phyloP scores from a whole-genome alignment of 23 tunicate species.

The Pegea sp. region DNA sequence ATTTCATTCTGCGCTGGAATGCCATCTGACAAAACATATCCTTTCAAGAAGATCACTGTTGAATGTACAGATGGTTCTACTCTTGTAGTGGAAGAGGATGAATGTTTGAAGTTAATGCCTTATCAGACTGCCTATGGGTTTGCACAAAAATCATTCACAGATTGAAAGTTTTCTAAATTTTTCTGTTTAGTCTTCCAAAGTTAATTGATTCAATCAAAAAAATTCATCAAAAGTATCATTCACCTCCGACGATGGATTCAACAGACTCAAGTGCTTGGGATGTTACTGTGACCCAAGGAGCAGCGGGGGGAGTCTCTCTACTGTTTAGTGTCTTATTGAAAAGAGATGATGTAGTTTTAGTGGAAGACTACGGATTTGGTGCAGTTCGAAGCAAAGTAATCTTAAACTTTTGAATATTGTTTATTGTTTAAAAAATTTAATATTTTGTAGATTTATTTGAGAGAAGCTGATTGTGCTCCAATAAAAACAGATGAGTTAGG shows the following conservation, averaged over 20 bases:
- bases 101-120: neutral
- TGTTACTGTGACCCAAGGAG: conserved; percentile 1
- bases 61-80: conserved; percentile 3
- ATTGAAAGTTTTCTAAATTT: too few species aligned
- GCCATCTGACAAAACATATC: too few species aligned
- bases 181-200: too few species aligned
- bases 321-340: conserved; percentile 3
- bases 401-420: too few species aligned
- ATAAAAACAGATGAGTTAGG: conserved; percentile 59
- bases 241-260: conserved; percentile 1
- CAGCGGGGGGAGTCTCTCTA: conserved; percentile 20
- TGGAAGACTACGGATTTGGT: too few species aligned
- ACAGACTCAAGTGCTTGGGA: neutral
- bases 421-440: too few species aligned
- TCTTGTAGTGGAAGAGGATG: conserved; percentile 1
- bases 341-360: conserved; percentile 11
- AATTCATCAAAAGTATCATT: conserved; percentile 3
- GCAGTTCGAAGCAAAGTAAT: too few species aligned
- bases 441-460: too few species aligned
- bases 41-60: neutral
- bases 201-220: neutral
- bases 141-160: neutral
- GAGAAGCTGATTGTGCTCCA: too few species aligned
- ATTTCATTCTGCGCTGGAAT: too few species aligned
- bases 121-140: conserved; percentile 8